Base-by-base conservation (phyloP, 2,797 vertebrate species). In the Serranus cabrilla region DNA sequence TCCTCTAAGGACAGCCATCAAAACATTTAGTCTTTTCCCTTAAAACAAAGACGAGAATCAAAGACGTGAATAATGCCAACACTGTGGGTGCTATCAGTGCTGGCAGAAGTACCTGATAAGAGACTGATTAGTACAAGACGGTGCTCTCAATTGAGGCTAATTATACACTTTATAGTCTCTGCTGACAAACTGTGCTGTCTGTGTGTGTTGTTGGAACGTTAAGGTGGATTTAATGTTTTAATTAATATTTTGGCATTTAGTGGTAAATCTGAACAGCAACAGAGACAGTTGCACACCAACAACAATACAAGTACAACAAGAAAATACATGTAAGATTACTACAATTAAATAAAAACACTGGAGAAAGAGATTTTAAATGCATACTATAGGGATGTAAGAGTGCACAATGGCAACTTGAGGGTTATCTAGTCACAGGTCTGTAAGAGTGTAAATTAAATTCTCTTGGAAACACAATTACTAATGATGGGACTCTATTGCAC, bases 81-180 rank as follows among this genome's bases (percentile, higher is more conserved):
- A 5, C 3, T 16, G 14, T n/a, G 20, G 50, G 37, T 42, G 27
- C 52, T 43, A 39, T 51, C 18, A 0, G 21, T 37, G 71, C 63
- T 45, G 52, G 49, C 54, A 55, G 20, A 64, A 64, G 40, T 42
- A 50, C 49, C 64, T 39, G 71, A 74, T 76, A 55, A 67, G 56
- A 80, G 60, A 71, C 65, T n/a, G 56, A 71, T 54, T 70, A 80
- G 51, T 57, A 8, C 43, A 42, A 37, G n/a, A 34, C 71, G 13
- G n/a, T 54, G 25, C 52, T 71, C 66, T 79, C 54, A 78, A 37
- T 37, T 71, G n/a, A 66, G 23, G 73, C 74, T 81, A 81, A 91
- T 82, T 80, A 76, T 47, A 69, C 47, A 63, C 73, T 80, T 86
- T 67, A 67, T 55, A 42, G 43, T 58, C 61, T 59, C 54, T 37